Base-by-base conservation (phyloP, 2,113 vertebrate species). In the Otus sunia region DNA sequence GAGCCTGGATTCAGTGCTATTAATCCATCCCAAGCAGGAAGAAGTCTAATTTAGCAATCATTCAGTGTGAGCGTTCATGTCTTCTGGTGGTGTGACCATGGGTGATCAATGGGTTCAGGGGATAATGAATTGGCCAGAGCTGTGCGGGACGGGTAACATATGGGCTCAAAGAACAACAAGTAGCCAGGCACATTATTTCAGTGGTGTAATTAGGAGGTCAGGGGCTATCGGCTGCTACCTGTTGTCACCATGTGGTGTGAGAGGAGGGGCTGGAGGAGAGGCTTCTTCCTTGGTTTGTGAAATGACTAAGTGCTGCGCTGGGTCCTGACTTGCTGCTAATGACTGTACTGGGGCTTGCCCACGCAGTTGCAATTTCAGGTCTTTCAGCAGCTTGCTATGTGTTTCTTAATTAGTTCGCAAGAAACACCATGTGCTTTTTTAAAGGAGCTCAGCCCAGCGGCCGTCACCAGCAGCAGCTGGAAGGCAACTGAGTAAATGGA, bases 281-380 rank as follows among this genome's bases (percentile, higher is more conserved):
- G 86, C 64, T 82, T 34, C 50, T 68, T 21, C 55, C 21, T 37
- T 4, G 37, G 37, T 50, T 88, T 49, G 62, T 43, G 90, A 47
- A 68, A 43, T 94, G 85, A 90, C 77, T 96, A 64, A 94, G 87
- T 82, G 90, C 71, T 36, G 30, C 37, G 91, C 75, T 83, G 69
- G 80, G 93, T 79, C 78, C 77, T 91, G 93, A 91, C 96, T 94
- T 97, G 96, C 95, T 96, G 79, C 41, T 56, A 75, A 5, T 95
- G 96, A 94, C 96, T 96, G 90, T 94, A 90, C 71, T 0, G 2
- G 71, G 52, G 53, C 81, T 92, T 87, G 92, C 69, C 93, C 77
- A 77, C 1, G 49, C 95, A 3, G 0, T 25, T 39, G 88, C 88
- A 90, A 41, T 78, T 75, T 25, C 92, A 93, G 73, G 60, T 84